These are phyloP conservation scores for Eupeodes corollae DNA, from an alignment of 1,140 invertebrate genomes.

Conservation along the genomic window DNA sequence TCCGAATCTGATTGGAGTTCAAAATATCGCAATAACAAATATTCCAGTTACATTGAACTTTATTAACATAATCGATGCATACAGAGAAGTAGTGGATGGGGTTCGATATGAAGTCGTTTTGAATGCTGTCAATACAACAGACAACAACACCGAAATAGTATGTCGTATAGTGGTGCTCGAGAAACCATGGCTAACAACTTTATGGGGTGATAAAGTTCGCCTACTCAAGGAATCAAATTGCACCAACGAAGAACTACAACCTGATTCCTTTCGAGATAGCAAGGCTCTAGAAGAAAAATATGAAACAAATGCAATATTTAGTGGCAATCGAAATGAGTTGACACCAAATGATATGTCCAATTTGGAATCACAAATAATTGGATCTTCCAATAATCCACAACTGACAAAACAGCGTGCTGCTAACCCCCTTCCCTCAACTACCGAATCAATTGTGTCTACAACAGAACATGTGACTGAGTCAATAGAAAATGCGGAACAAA, in stretches of 20 bases:
- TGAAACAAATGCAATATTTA: constrained; percentile 28
- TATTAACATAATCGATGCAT: constrained; percentile 31
- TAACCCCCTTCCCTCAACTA: too few species aligned
- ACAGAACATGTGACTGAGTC: too few species aligned
- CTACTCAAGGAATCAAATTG: constrained; percentile 29
- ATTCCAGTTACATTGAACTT: constrained; percentile 31
- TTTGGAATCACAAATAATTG: constrained; percentile 26
- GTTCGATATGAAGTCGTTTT: constrained; percentile 32
- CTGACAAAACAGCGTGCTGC: background rate
- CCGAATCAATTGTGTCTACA: too few species aligned
- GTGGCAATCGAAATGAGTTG: constrained; percentile 28
- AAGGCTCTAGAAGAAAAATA: constrained; percentile 27
- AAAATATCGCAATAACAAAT: constrained; percentile 34
- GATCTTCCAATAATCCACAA: constrained; percentile 2
- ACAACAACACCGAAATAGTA: constrained; percentile 24
- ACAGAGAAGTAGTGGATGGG: constrained; percentile 30
- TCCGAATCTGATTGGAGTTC: constrained; percentile 33
- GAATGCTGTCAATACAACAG: constrained; percentile 23
- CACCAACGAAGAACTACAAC: constrained; percentile 14
- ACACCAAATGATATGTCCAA: constrained; percentile 25
- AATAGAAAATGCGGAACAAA: too few species aligned
- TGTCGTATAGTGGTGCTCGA: constrained; percentile 31
- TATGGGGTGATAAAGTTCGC: constrained; percentile 33
- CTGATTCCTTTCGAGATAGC: constrained; percentile 10
- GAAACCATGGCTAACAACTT: constrained; percentile 32